These are phyloP conservation scores for Parnassius glacialis DNA, from an alignment of 2,888 invertebrate genomes.

Conservation along the genomic window DNA sequence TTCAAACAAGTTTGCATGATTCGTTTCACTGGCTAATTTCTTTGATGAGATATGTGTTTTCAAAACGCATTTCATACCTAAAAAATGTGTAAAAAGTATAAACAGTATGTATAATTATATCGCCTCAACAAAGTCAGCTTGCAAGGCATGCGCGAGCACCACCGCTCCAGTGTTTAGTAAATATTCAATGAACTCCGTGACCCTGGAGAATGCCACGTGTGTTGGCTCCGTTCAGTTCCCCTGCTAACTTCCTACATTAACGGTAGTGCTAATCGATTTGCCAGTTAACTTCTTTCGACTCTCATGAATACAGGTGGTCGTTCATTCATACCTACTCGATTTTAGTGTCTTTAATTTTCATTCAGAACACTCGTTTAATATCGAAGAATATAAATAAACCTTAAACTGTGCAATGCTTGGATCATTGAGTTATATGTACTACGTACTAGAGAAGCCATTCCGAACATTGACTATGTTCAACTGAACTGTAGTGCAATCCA, in stretches of 20 bases:
- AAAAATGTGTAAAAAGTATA: too few species aligned
- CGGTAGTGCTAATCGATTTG: slow-evolving; percentile 32
- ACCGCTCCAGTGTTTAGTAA: slow-evolving; percentile 45
- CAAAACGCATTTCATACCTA: too few species aligned
- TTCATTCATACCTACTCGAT: slow-evolving; percentile 18
- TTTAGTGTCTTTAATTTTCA: slow-evolving; percentile 20
- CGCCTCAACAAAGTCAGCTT: slow-evolving; percentile 1
- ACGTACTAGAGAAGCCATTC: too few species aligned
- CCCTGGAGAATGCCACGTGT: slow-evolving; percentile 45
- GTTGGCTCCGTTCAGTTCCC: slow-evolving; percentile 13
- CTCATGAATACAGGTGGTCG: slow-evolving; percentile 13
- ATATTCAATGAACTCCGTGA: slow-evolving; percentile 63
- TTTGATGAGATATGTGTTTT: too few species aligned
- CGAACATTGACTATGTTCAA: too few species aligned
- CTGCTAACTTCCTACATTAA: slow-evolving; percentile 18
- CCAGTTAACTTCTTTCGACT: slow-evolving; percentile 29
- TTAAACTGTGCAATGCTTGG: slow-evolving; percentile 9
- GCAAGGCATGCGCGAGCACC: slow-evolving; percentile 53
- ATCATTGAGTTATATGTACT: too few species aligned
- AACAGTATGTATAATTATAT: neutral
- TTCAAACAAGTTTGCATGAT: too few species aligned
- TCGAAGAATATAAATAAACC: slow-evolving; percentile 6
- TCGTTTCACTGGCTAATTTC: too few species aligned
- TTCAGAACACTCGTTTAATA: slow-evolving; percentile 12
- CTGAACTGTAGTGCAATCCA: too few species aligned